Conservation (phyloP, 2,888 invertebrate genomes). For the Sesamia inferens region DNA sequence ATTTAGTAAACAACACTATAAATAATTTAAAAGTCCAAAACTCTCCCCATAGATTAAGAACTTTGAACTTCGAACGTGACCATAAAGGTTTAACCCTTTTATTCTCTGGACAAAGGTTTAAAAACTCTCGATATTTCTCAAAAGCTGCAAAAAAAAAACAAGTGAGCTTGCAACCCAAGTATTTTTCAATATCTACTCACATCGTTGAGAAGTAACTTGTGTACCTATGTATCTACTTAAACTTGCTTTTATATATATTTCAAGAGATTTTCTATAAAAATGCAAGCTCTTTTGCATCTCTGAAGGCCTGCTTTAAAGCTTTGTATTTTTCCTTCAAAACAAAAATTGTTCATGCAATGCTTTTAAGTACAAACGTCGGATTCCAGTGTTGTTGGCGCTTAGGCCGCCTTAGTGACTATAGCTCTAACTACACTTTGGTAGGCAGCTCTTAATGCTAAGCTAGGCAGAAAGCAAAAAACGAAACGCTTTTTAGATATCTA, state of each 20-base stretch:
- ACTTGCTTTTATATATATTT: slow-evolving; percentile 22
- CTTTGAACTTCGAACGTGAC: neutral
- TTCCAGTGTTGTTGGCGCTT: slow-evolving; percentile 1
- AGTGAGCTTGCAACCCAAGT: slow-evolving; percentile 4
- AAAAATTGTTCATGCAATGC: slow-evolving; percentile 5
- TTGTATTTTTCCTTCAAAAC: slow-evolving; percentile 27
- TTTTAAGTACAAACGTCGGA: slow-evolving; percentile 21
- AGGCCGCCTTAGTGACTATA: neutral
- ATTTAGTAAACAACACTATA: neutral
- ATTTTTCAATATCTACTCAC: slow-evolving; percentile 16
- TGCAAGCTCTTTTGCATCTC: slow-evolving; percentile 33
- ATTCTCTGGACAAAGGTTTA: neutral
- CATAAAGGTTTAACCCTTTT: neutral
- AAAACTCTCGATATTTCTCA: neutral
- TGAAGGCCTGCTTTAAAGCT: slow-evolving; percentile 25
- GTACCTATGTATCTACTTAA: neutral
- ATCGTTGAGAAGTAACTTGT: neutral
- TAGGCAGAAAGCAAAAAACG: neutral
- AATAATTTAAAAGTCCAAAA: neutral
- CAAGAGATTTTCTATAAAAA: slow-evolving; percentile 20
- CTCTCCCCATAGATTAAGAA: no score
- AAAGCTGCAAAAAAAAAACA: neutral
- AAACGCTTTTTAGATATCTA: neutral
- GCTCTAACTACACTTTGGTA: neutral
- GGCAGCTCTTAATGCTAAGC: neutral